phyloP scores from a whole-genome alignment of 2,888 invertebrate species.

The Deroplatys truncata region DNA sequence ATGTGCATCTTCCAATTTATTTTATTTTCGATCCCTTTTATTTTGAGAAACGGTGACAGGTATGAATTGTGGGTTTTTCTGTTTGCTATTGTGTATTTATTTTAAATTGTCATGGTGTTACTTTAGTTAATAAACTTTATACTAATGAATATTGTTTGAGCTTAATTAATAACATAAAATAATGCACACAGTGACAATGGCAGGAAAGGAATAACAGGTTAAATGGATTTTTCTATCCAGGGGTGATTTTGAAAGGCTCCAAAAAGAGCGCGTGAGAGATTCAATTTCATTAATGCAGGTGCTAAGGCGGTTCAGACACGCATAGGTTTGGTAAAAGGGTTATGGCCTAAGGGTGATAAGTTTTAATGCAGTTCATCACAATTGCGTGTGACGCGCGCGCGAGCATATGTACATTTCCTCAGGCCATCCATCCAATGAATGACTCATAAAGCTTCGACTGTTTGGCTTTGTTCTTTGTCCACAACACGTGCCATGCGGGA shows the following conservation, averaged over 20 bases:
- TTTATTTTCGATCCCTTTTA: no score
- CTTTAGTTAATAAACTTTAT: no score
- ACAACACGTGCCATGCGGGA: background rate
- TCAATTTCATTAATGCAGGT: background rate
- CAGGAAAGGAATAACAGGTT: no score
- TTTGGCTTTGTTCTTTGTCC: background rate
- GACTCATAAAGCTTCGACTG: background rate
- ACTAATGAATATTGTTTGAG: no score
- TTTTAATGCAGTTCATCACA: background rate
- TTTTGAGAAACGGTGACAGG: no score
- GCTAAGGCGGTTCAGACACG: background rate
- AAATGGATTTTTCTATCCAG: background rate
- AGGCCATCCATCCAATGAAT: background rate
- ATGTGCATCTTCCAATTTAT: no score
- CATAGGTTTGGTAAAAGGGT: background rate
- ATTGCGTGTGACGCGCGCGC: background rate
- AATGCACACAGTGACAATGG: no score
- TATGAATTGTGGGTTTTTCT: no score
- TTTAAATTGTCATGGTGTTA: no score
- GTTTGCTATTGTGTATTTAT: no score
- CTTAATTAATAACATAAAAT: no score
- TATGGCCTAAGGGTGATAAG: background rate
- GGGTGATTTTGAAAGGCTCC: background rate
- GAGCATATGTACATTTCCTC: background rate
- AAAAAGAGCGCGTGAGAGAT: background rate